Evolutionary conservation across 2,113 vertebrate species (phyloP).

Genomic region (Pagrus major): DNA sequence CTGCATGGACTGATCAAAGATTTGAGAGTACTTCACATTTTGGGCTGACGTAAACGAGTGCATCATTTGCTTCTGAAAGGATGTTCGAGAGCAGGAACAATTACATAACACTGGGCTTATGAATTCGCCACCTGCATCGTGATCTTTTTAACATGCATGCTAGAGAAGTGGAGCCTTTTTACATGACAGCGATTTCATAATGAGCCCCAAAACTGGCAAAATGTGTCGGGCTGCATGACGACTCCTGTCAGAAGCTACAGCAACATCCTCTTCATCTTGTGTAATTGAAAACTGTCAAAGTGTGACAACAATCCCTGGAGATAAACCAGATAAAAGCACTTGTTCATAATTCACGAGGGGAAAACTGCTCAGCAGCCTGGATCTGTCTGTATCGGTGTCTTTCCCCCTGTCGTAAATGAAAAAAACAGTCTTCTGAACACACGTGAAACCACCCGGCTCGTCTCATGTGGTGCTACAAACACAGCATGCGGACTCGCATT

Average conservation of each 20-base stretch:
- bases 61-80: slow-evolving; percentile 32
- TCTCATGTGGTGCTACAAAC: slow-evolving; percentile 19
- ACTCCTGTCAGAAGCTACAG: too few species aligned
- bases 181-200: not conserved
- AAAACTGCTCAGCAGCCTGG: slow-evolving; percentile 24
- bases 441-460: slow-evolving; percentile 15
- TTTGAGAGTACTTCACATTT: slow-evolving; percentile 36
- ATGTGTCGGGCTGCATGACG: too few species aligned
- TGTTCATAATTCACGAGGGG: slow-evolving; percentile 56
- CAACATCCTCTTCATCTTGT: not conserved
- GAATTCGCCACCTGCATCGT: not conserved
- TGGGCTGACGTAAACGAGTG: slow-evolving; percentile 28
- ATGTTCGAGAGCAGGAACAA: not conserved
- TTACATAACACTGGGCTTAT: not conserved
- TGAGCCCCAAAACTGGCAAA: not conserved
- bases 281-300: not conserved
- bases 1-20: slow-evolving; percentile 33
- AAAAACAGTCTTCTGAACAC: slow-evolving; percentile 14
- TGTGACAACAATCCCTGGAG: not conserved
- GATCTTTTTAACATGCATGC: not conserved
- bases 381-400: slow-evolving; percentile 32
- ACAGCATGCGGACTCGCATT: slow-evolving; percentile 31
- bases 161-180: not conserved
- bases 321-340: slow-evolving; percentile 10
- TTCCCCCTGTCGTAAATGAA: slow-evolving; percentile 20